phyloP scores from a whole-genome alignment of 1,140 invertebrate species.

The Pemphigus obesinymphae region DNA sequence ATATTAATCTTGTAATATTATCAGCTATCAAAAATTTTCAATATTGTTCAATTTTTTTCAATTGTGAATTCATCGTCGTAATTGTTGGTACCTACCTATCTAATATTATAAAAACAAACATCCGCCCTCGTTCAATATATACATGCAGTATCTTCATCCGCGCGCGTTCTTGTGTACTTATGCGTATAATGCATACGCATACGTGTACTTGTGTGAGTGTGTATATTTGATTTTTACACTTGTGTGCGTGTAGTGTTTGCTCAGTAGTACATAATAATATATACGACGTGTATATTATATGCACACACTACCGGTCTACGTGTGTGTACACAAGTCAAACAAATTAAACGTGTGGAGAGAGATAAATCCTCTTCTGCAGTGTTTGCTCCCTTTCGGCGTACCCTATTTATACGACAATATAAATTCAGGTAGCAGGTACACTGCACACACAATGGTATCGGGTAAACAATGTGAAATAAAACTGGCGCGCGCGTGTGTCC shows the following conservation, averaged over 20 bases:
- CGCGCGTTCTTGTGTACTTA: too few species aligned
- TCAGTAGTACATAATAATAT: not conserved
- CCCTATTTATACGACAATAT: not conserved
- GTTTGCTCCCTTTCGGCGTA: not conserved
- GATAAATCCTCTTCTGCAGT: not conserved
- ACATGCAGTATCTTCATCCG: too few species aligned
- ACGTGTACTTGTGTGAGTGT: too few species aligned
- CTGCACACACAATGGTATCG: not conserved
- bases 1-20: too few species aligned
- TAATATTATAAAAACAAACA: too few species aligned
- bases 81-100: too few species aligned
- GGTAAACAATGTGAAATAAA: not conserved
- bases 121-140: too few species aligned
- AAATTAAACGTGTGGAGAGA: slow-evolving; percentile 1
- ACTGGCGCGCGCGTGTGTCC: not conserved
- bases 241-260: not conserved
- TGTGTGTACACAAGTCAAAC: slow-evolving; percentile 19
- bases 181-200: too few species aligned
- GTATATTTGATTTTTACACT: too few species aligned
- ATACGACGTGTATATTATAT: not conserved
- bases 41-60: too few species aligned
- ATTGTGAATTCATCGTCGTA: too few species aligned
- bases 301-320: not conserved
- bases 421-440: not conserved
- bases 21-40: too few species aligned